Percentiles rank a stretch among this genome's conserved stretches.
These are phyloP conservation scores for Silurus asotus DNA, from an alignment of 2,113 vertebrate species.

Conservation along the genomic window DNA sequence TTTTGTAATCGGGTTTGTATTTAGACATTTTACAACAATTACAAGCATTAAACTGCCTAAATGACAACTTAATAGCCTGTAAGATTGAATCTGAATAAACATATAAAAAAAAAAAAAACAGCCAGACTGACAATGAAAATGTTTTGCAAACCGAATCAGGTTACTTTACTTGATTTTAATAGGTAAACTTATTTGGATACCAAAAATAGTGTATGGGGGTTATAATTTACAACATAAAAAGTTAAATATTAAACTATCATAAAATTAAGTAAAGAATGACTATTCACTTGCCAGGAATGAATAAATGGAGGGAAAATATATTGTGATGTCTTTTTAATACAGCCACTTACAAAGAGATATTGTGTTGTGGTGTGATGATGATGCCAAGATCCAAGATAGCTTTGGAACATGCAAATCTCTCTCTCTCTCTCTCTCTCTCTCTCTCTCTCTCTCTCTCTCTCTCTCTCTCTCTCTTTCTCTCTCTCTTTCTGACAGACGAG, in stretches of 20 bases:
- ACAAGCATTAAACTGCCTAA: background rate
- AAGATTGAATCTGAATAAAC: background rate
- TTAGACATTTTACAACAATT: background rate
- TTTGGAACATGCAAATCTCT: conserved; percentile 10
- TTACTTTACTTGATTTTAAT: background rate
- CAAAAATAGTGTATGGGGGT: background rate
- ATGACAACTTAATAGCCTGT: background rate
- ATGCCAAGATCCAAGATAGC: conserved; percentile 8
- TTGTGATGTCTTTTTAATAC: conserved; percentile 64
- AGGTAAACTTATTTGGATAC: conserved; percentile 5
- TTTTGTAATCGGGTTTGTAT: too few relatives aligned
- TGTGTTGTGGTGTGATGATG: conserved; percentile 12
- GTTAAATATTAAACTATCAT: conserved; percentile 11
- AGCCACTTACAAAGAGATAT: conserved; percentile 73
- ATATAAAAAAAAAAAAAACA: background rate
- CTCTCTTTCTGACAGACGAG: conserved; percentile 36
- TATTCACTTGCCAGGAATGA: conserved; percentile 12
- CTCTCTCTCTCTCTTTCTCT: conserved; percentile 55
- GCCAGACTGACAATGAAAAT: background rate
- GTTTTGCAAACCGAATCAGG: background rate
- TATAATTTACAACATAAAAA: background rate
- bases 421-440: conserved; percentile 42
- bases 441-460: conserved; percentile 53
- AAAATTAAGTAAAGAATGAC: conserved; percentile 20
- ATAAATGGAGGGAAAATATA: background rate